Evolutionary conservation across 2,113 vertebrate species (phyloP).

Genomic region (Pelodiscus sinensis): DNA sequence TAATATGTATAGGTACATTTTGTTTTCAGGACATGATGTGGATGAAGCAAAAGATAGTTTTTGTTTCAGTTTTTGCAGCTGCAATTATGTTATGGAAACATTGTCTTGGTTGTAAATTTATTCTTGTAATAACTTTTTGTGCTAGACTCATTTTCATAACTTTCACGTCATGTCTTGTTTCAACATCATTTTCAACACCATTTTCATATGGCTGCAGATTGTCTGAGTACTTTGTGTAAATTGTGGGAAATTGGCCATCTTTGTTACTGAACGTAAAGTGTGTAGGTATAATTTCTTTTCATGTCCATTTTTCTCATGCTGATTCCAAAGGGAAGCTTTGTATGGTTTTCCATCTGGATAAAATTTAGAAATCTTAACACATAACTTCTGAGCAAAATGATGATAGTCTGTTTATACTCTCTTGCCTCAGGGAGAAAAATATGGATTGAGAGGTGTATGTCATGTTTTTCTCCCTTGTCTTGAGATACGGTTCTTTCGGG

Average conservation of each 20-base stretch:
- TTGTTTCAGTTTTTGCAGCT: neutral
- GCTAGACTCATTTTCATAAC: neutral
- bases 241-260: neutral
- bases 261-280: neutral
- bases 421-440: neutral
- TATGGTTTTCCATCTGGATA: neutral
- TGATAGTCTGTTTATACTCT: neutral
- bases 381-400: neutral
- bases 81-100: neutral
- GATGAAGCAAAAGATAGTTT: neutral
- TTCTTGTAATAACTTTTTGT: neutral
- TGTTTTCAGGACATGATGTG: neutral
- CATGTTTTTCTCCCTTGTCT: neutral
- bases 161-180: neutral
- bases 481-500: neutral
- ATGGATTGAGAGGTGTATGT: neutral
- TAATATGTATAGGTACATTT: neutral
- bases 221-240: rapidly evolving
- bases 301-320: neutral
- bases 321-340: neutral
- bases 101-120: neutral
- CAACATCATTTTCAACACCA: neutral
- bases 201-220: neutral
- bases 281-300: neutral
- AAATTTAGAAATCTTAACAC: neutral